Evolutionary conservation across 2,888 invertebrate species (phyloP).

Genomic region (Drosophila stalkeri): DNA sequence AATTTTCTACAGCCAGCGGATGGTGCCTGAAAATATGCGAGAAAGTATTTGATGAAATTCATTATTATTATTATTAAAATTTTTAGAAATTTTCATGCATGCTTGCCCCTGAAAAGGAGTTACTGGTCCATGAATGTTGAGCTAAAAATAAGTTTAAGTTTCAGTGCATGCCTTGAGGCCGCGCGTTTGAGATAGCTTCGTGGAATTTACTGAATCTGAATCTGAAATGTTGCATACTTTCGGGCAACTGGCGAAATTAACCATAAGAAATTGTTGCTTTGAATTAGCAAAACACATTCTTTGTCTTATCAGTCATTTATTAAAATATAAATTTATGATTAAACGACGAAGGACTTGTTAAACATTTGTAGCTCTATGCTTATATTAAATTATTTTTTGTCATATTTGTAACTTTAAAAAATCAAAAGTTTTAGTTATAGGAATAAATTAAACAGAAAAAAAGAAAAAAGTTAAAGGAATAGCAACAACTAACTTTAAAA

Average conservation of each 20-base stretch:
- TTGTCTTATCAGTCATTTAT: not conserved
- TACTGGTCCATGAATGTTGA: not conserved
- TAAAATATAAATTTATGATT: too few relatives aligned
- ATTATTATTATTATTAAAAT: not conserved
- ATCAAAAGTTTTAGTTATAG: too few relatives aligned
- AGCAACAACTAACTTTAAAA: too few relatives aligned
- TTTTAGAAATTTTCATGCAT: not conserved
- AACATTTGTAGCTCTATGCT: not conserved
- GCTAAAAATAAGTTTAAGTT: not conserved
- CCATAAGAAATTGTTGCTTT: not conserved
- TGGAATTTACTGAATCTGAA: not conserved
- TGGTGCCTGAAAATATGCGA: constrained; percentile 40
- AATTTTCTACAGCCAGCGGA: constrained; percentile 12
- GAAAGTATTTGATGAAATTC: not conserved
- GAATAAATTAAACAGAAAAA: too few relatives aligned
- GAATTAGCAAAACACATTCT: not conserved
- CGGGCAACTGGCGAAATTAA: not conserved
- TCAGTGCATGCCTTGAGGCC: not conserved
- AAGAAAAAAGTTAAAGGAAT: too few relatives aligned
- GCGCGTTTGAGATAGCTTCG: not conserved
- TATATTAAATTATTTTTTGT: not conserved
- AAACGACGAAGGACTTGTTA: not conserved
- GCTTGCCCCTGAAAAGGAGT: not conserved
- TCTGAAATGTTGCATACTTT: constrained; percentile 1
- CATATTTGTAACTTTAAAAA: too few relatives aligned